Evolutionary conservation across 2,113 vertebrate species (phyloP).

Genomic region (Salvelinus fontinalis): DNA sequence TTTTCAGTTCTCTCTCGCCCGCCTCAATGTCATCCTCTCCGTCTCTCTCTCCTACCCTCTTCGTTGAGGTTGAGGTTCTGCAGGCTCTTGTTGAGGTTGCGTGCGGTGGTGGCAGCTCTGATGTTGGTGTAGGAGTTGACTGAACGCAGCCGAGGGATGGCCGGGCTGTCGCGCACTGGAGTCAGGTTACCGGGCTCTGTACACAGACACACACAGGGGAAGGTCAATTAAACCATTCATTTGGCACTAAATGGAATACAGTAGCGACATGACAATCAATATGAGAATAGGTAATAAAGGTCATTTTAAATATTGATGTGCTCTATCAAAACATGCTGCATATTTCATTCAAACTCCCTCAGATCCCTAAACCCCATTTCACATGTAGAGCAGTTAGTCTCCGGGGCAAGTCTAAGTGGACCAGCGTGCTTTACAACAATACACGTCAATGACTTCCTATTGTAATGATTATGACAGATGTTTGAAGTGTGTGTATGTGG

Average conservation of each 20-base stretch:
- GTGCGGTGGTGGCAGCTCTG: slow-evolving; percentile 84
- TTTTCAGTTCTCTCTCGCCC: too few relatives aligned
- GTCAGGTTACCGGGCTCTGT: slow-evolving; percentile 82
- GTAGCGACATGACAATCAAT: too few relatives aligned
- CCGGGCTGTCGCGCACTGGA: slow-evolving; percentile 87
- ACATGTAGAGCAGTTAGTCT: too few relatives aligned
- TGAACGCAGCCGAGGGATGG: slow-evolving; percentile 88
- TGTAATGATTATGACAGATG: not conserved
- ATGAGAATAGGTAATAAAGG: too few relatives aligned
- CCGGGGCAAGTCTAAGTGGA: too few relatives aligned
- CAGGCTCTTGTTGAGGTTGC: slow-evolving; percentile 95
- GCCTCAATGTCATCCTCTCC: not conserved
- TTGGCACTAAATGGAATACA: too few relatives aligned
- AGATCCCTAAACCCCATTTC: too few relatives aligned
- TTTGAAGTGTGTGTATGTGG: not conserved
- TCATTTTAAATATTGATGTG: too few relatives aligned
- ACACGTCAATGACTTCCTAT: too few relatives aligned
- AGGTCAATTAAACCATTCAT: not conserved
- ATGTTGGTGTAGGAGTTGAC: slow-evolving; percentile 99
- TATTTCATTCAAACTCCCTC: too few relatives aligned
- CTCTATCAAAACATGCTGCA: too few relatives aligned
- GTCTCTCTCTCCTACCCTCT: slow-evolving; percentile 73
- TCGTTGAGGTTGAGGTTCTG: slow-evolving; percentile 97
- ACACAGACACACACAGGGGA: not conserved
- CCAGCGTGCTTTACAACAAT: too few relatives aligned